phyloP scores from a whole-genome alignment of 2,888 invertebrate genomes.

The Cylindroiulus punctatus region DNA sequence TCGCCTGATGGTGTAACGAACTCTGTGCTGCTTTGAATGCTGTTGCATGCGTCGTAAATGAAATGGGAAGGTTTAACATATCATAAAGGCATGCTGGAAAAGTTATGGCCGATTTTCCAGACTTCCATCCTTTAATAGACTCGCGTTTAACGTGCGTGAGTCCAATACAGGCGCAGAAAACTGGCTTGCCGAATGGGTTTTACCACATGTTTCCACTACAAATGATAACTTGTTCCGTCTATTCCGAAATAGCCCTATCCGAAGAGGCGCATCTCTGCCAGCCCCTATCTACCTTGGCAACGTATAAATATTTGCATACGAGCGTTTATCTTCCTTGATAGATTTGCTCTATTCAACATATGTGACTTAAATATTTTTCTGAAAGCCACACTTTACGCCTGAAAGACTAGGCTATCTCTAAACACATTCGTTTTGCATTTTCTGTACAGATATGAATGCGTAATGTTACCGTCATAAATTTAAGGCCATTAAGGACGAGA shows the following conservation, averaged over 20 bases:
- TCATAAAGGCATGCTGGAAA: slow-evolving; percentile 43
- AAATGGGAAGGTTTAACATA: slow-evolving; percentile 8
- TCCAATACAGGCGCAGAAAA: slow-evolving; percentile 1
- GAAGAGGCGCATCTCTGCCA: too few species aligned
- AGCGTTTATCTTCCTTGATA: slow-evolving; percentile 40
- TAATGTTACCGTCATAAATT: slow-evolving; percentile 30
- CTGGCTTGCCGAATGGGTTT: slow-evolving; percentile 7
- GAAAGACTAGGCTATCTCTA: slow-evolving; percentile 7
- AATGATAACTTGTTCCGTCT: slow-evolving; percentile 27
- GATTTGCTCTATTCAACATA: slow-evolving; percentile 29
- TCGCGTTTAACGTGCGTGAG: neutral
- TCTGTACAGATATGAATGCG: slow-evolving; percentile 39
- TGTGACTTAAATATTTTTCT: slow-evolving; percentile 42
- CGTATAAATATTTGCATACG: slow-evolving; percentile 26
- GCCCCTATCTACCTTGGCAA: neutral
- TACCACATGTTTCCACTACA: slow-evolving; percentile 45
- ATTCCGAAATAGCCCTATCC: neutral
- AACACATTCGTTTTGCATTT: slow-evolving; percentile 36
- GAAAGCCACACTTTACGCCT: slow-evolving; percentile 39
- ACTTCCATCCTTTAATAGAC: slow-evolving; percentile 23
- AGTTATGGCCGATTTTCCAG: slow-evolving; percentile 37
- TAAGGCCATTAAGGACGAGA: slow-evolving; percentile 25
- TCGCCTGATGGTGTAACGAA: neutral
- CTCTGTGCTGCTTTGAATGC: neutral
- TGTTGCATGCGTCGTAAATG: neutral